These are phyloP conservation scores for Antigone vipio DNA, from an alignment of 2,113 vertebrate species.

Conservation along the genomic window DNA sequence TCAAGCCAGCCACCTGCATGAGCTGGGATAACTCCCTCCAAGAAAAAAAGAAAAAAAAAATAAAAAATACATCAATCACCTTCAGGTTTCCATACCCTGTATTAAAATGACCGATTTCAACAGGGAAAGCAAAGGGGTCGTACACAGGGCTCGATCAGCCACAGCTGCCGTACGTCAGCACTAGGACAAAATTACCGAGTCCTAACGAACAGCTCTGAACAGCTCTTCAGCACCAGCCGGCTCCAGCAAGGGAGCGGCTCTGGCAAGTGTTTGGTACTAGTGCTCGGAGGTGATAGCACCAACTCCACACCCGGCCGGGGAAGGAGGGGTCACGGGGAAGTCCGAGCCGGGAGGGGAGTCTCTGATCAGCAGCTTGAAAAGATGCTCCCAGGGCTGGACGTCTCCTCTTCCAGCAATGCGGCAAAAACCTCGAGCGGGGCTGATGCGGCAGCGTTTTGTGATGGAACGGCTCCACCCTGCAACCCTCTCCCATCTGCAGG, in stretches of 20 bases:
- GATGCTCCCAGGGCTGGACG: neutral
- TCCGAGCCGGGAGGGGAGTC: neutral
- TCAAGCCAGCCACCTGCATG: neutral
- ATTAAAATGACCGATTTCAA: neutral
- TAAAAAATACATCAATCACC: accelerated
- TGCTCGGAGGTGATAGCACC: neutral
- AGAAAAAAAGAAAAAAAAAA: neutral
- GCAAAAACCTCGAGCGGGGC: neutral
- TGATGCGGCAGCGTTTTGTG: neutral
- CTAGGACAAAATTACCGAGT: accelerated
- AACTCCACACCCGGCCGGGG: neutral
- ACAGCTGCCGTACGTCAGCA: accelerated
- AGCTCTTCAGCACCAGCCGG: neutral
- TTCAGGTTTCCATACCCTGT: neutral
- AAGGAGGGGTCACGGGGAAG: neutral
- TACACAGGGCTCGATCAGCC: accelerated
- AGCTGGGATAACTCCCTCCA: neutral
- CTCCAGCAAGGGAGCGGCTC: neutral
- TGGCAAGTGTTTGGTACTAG: no score
- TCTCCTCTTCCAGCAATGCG: neutral
- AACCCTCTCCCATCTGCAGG: neutral
- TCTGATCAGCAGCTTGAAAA: neutral
- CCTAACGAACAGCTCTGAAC: accelerated
- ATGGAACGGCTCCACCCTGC: accelerated
- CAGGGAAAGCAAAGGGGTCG: accelerated